Conservation (phyloP, 2,113 vertebrate genomes). For the Oncorhynchus masou region DNA sequence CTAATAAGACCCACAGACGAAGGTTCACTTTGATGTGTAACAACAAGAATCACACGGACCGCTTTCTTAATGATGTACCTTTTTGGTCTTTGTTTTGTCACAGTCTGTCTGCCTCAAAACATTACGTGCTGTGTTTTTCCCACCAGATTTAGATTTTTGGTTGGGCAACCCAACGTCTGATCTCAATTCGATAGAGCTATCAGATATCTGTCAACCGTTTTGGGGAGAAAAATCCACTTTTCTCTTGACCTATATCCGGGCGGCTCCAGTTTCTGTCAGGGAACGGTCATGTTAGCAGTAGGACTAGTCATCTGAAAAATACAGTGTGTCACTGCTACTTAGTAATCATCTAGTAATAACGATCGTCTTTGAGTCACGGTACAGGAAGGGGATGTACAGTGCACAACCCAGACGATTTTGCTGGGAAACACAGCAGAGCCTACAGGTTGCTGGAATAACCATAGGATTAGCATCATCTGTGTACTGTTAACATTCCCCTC, state of each 20-base stretch:
- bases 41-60: neutral
- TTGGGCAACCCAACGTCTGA: slow-evolving; percentile 46
- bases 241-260: slow-evolving; percentile 18
- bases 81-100: slow-evolving; percentile 34
- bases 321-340: neutral
- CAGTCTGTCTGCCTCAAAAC: slow-evolving; percentile 20
- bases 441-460: slow-evolving; percentile 27
- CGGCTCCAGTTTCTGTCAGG: slow-evolving; percentile 23
- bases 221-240: slow-evolving; percentile 44
- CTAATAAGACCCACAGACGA: slow-evolving; percentile 37
- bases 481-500: slow-evolving; percentile 5
- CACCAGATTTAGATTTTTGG: slow-evolving; percentile 53
- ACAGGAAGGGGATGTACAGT: neutral
- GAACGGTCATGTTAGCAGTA: neutral
- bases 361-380: neutral
- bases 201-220: slow-evolving; percentile 33
- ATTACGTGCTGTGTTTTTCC: slow-evolving; percentile 37
- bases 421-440: neutral
- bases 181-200: slow-evolving; percentile 51
- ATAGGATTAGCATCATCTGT: slow-evolving; percentile 41
- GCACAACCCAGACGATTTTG: neutral
- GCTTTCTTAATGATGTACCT: slow-evolving; percentile 21
- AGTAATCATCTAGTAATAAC: neutral
- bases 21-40: neutral
- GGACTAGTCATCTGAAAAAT: slow-evolving; percentile 11